Base-by-base conservation (phyloP, 2,888 invertebrate genomes). In the Synanthedon tipuliformis region DNA sequence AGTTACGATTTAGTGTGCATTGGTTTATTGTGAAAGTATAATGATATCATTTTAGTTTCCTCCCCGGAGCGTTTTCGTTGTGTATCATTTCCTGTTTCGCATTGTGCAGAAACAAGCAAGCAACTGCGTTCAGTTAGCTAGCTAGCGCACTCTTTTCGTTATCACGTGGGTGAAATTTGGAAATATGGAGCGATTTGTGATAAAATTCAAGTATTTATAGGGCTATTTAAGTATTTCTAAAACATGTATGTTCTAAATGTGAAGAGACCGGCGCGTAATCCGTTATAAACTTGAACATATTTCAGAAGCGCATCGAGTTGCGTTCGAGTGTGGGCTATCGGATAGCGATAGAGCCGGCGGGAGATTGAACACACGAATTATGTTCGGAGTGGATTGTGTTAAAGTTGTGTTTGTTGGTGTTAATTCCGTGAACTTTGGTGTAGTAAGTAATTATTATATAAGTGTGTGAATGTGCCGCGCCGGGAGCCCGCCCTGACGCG, bases 91-190 rank as follows among this genome's bases (percentile, higher is more conserved):
- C 86, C 86, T 86, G 86, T 83, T 79, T 78, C 74, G 68, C 78
- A 79, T 78, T 75, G 63, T 71, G 71, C 55, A 65, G 69, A 85
- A 87, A 84, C 86, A 85, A 84, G 80, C 79, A 76, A 81, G 80
- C 79, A 76, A 81, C 78, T 82, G 76, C 81, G 78, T 74, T 58
- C 8, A 10, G 34, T 10, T 23, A 34, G 56, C 64, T 69, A 56
- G 72, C 79, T 80, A 79, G 80, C 75, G 73, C 75, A 81, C 75
- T 79, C 75, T 78, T 79, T 23, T 82, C 74, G 73, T 80, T 83
- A 88, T 88, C 88, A 88, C 88, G 88, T 88, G 88, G 88, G 86
- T 82, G 72, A 77, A 78, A 79, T 83, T 82, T 86, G 69, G 74
- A 80, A 78, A 77, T 73, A 68, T 68, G 66, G 64, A 60, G 64